phyloP scores from a whole-genome alignment of 35 echinoderm and acorn worm genomes.

The Heliocidaris tuberculata region DNA sequence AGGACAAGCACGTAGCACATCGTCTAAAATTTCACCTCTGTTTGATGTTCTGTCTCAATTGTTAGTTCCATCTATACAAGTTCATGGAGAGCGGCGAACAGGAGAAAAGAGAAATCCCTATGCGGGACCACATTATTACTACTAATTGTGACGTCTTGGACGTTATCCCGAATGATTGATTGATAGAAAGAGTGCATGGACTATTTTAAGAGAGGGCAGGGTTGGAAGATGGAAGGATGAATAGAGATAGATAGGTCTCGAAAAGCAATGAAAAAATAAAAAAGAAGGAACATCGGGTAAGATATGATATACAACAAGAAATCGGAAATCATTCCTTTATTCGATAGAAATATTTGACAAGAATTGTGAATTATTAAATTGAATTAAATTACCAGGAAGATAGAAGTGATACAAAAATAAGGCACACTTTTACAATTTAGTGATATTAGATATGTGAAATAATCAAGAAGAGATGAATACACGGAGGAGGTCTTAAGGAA shows the following conservation, averaged over 20 bases:
- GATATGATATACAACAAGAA: neutral
- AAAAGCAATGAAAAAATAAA: neutral
- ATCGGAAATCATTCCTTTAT: neutral
- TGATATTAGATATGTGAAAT: no score
- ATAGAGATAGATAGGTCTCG: neutral
- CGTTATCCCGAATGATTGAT: neutral
- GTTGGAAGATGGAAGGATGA: neutral
- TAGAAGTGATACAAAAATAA: no score
- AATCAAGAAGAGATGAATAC: no score
- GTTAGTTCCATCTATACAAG: constrained; percentile 37
- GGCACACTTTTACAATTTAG: no score
- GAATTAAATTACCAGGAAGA: no score
- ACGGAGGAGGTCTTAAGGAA: neutral
- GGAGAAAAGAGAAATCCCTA: constrained; percentile 35
- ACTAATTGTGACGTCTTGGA: constrained; percentile 41
- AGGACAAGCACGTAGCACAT: constrained; percentile 26
- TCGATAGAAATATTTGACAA: neutral
- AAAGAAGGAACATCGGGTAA: neutral
- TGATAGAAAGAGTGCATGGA: neutral
- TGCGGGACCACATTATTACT: constrained; percentile 30
- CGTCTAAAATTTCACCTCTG: constrained; percentile 28
- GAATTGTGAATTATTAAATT: neutral
- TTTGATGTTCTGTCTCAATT: constrained; percentile 42
- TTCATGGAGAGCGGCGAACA: constrained; percentile 6
- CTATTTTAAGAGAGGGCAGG: neutral